phyloP scores from a whole-genome alignment of 92 coral and sea anemone species.

The Micromussa lordhowensis region DNA sequence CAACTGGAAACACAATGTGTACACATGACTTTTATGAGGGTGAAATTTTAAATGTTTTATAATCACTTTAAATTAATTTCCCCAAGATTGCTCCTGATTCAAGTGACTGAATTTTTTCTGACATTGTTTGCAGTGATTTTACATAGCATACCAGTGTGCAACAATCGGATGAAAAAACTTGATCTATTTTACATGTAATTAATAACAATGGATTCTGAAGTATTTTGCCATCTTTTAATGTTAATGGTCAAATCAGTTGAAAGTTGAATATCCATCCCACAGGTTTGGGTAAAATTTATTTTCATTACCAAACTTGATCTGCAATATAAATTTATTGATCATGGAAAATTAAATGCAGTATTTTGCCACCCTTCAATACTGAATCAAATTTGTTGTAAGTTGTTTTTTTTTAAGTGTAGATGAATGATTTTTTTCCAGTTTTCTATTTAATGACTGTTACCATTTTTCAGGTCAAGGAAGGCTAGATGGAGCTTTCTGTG shows the following conservation, averaged over 20 bases:
- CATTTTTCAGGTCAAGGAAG: conserved; percentile 84
- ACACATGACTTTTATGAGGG: conserved; percentile 99
- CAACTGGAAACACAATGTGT: conserved; percentile 94
- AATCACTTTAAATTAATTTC: too few relatives aligned
- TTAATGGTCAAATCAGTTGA: too few relatives aligned
- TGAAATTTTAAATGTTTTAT: conserved; percentile 10
- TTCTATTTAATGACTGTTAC: not conserved
- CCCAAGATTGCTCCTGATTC: not conserved
- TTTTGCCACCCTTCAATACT: not conserved
- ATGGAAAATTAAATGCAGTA: not conserved
- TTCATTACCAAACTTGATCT: too few relatives aligned
- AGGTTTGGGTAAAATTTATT: not conserved
- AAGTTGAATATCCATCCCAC: not conserved
- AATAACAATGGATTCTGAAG: too few relatives aligned
- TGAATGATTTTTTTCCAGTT: not conserved
- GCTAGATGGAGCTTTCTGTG: conserved; percentile 97
- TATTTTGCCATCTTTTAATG: too few relatives aligned
- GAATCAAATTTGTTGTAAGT: not conserved
- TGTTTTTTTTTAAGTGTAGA: not conserved
- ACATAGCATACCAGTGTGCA: too few relatives aligned
- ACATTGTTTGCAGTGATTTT: too few relatives aligned
- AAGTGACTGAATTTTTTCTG: not conserved
- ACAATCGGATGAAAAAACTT: too few relatives aligned
- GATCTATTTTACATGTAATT: too few relatives aligned
- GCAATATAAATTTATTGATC: too few relatives aligned